These are phyloP conservation scores for Kryptopterus vitreolus DNA, from an alignment of 2,797 vertebrate species.

Conservation along the genomic window DNA sequence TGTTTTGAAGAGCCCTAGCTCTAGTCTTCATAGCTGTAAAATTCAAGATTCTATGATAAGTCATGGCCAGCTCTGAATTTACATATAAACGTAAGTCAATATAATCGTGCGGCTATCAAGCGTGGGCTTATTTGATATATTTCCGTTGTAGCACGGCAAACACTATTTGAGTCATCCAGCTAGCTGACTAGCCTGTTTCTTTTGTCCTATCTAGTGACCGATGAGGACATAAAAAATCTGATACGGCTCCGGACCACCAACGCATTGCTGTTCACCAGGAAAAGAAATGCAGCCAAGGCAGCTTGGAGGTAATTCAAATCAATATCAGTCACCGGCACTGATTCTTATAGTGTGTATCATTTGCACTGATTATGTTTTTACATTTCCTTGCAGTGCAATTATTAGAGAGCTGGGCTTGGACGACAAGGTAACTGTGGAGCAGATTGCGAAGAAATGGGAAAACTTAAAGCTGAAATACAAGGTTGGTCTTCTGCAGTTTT, in stretches of 20 bases:
- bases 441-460: slow-evolving; percentile 80
- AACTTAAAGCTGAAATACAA: slow-evolving; percentile 79
- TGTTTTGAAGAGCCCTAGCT: slow-evolving; percentile 56
- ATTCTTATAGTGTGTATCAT: neutral
- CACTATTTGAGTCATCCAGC: neutral
- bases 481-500: slow-evolving; percentile 56
- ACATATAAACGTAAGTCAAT: slow-evolving; percentile 57
- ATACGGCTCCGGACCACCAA: slow-evolving; percentile 74
- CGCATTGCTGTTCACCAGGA: slow-evolving; percentile 72
- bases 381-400: slow-evolving; percentile 65
- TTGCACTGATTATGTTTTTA: neutral
- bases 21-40: slow-evolving; percentile 38
- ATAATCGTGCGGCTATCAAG: neutral
- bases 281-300: slow-evolving; percentile 75
- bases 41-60: slow-evolving; percentile 42
- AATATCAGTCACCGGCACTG: neutral
- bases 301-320: slow-evolving; percentile 71
- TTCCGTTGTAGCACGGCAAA: neutral
- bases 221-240: slow-evolving; percentile 71
- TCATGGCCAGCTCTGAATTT: slow-evolving; percentile 47
- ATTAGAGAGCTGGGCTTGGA: slow-evolving; percentile 75
- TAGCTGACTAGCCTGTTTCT: slow-evolving; percentile 32
- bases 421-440: slow-evolving; percentile 75
- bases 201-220: slow-evolving; percentile 64
- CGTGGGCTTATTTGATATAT: neutral